Base-by-base conservation (phyloP, 2,888 invertebrate genomes). In the Patella depressa region DNA sequence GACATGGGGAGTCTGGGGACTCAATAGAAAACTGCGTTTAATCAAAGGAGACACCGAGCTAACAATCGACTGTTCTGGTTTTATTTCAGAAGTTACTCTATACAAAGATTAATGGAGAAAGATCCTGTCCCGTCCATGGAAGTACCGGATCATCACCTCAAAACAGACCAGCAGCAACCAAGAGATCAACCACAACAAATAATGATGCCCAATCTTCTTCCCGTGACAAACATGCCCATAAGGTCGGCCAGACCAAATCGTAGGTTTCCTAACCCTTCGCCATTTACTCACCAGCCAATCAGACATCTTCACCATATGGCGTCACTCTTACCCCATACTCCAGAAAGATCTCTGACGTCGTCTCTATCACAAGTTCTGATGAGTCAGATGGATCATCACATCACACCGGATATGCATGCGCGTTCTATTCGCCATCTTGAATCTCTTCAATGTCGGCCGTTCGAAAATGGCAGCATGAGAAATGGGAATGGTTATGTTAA, bases 351-450 rank as follows among this genome's bases (percentile, higher is more conserved):
- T 14, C 24, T 65, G 19, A 65, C 65, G 9, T 65, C 65, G 14
- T 65, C 65, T 2, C 24, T 65, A 65, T 65, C 65, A 11, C 65
- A 65, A 24, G 65, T 65, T 12, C 14, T 65, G 9, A 65, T 19
- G 24, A 65, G 65, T 65, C 65, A 65, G 14, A 65, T 65, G 19
- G 65, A 65, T 24, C 65, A 65, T 65, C 65, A 65, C 5, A 65
- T 65, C 19, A 65, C 65, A 4, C 65, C 65, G 11, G 65, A 65
- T 65, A 65, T 65, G 65, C 65, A 65, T 11, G 24, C 24, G 65
- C 65, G 65, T 9, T 65, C 65, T 24, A 65, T 65, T 65, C 65
- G 65, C 65, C 65, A 65, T 65, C 65, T 65, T 65, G 65, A 65
- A 65, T 19, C 65, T 24, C 65, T 65, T 15, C 65, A 65, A 65